Evolutionary conservation across 1,140 invertebrate genomes (phyloP).

Genomic region (Drosophila subobscura): DNA sequence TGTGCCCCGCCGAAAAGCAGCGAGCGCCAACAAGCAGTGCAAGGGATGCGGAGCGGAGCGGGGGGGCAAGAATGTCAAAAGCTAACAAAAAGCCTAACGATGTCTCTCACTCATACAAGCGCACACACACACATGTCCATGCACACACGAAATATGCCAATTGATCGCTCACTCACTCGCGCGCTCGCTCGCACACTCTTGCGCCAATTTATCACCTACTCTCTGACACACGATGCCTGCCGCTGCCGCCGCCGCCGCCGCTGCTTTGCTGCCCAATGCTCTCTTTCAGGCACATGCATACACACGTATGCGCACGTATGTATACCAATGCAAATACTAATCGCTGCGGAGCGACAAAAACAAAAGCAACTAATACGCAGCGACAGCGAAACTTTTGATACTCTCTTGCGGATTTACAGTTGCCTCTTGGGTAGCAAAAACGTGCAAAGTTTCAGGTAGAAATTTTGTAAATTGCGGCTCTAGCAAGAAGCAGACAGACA

Average conservation of each 20-base stretch:
- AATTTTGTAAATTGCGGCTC: no score
- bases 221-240: constrained; percentile 29
- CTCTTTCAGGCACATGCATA: constrained; percentile 47
- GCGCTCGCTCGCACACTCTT: constrained; percentile 51
- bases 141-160: constrained; percentile 51
- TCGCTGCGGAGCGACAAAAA: constrained; percentile 32
- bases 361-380: constrained; percentile 17
- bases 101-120: constrained; percentile 35
- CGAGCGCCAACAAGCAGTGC: constrained; percentile 49
- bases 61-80: constrained; percentile 70
- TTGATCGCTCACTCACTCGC: constrained; percentile 65
- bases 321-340: constrained; percentile 52
- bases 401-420: no score
- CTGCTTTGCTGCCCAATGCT: constrained; percentile 10
- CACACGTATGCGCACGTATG: not conserved
- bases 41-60: not conserved
- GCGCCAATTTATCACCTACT: constrained; percentile 75
- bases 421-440: no score
- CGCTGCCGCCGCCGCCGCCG: no score
- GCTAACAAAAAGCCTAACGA: constrained; percentile 69
- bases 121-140: constrained; percentile 15
- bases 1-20: constrained; percentile 31
- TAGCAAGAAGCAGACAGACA: no score
- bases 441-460: no score
- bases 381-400: no score